A percentile compares a stretch with the other conserved stretches of the same genome.
phyloP scores from a whole-genome alignment of 2,797 vertebrate species.

The Bradypodion pumilum region DNA sequence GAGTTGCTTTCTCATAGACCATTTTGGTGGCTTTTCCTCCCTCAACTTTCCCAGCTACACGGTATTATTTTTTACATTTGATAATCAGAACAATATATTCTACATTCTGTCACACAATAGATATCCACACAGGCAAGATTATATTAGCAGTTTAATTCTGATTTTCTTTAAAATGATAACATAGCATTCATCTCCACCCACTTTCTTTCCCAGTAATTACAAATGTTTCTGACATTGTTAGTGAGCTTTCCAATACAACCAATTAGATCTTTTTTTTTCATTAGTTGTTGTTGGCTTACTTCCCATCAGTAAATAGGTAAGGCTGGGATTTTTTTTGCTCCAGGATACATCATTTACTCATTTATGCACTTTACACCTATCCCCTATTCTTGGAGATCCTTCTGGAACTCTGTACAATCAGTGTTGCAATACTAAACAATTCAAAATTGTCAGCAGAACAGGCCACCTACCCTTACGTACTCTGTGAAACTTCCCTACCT shows the following conservation, averaged over 20 bases:
- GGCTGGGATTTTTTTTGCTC: neutral
- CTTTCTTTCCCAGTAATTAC: neutral
- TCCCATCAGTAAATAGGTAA: neutral
- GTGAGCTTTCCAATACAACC: neutral
- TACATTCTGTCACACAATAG: neutral
- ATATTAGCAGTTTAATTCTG: neutral
- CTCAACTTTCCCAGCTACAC: neutral
- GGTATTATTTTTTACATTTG: neutral
- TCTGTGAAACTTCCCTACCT: neutral
- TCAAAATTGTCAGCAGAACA: neutral
- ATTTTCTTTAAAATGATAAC: neutral
- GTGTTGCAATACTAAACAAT: neutral
- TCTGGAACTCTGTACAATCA: neutral
- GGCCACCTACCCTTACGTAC: neutral
- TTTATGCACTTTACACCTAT: neutral
- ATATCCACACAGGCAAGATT: neutral
- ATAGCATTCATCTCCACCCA: neutral
- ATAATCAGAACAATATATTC: neutral
- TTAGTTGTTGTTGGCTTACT: neutral
- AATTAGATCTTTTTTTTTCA: neutral
- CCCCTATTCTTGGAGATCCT: neutral
- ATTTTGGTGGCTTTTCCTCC: neutral
- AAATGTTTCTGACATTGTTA: neutral
- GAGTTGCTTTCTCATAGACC: neutral
- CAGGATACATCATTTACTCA: neutral